A percentile compares a stretch with the other conserved stretches of the same genome.
Evolutionary conservation across 1,140 invertebrate genomes (phyloP).

Genomic region (Penaeus chinensis): DNA sequence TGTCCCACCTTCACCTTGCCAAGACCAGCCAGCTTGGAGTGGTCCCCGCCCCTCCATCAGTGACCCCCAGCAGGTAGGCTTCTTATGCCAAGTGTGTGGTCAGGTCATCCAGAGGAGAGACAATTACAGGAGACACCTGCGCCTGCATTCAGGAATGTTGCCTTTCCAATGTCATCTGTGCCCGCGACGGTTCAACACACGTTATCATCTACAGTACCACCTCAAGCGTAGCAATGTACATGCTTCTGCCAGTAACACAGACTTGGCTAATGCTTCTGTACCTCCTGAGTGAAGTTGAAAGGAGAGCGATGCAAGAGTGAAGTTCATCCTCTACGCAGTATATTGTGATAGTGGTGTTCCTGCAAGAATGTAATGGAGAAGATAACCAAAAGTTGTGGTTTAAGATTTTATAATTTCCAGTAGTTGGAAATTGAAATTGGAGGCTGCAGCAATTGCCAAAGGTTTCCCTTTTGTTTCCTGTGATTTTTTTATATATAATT

Average conservation of each 20-base stretch:
- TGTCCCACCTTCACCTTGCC: constrained; percentile 43
- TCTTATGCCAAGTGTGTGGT: constrained; percentile 47
- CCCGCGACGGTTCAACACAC: constrained; percentile 61
- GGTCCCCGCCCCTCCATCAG: constrained; percentile 29
- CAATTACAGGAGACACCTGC: constrained; percentile 66
- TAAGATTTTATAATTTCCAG: too few species aligned
- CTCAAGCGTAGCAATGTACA: constrained; percentile 46
- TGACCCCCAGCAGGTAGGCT: constrained; percentile 46
- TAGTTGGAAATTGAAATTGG: too few species aligned
- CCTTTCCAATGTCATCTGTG: constrained; percentile 63
- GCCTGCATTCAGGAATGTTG: constrained; percentile 66
- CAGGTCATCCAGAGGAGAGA: constrained; percentile 54
- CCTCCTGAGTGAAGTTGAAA: not conserved
- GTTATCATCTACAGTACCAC: constrained; percentile 64
- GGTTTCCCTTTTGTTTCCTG: too few species aligned
- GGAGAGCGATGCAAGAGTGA: too few species aligned
- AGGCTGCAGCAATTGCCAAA: too few species aligned
- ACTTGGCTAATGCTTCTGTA: not conserved
- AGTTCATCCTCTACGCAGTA: too few species aligned
- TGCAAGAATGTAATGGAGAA: too few species aligned
- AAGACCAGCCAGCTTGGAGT: constrained; percentile 19
- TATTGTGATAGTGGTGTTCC: too few species aligned
- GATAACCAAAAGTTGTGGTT: too few species aligned
- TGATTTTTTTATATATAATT: too few species aligned
- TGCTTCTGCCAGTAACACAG: constrained; percentile 17